Percentiles rank a stretch among this genome's conserved stretches.
Evolutionary conservation across 1,140 invertebrate species (phyloP).

Genomic region (Odontomachus brunneus): DNA sequence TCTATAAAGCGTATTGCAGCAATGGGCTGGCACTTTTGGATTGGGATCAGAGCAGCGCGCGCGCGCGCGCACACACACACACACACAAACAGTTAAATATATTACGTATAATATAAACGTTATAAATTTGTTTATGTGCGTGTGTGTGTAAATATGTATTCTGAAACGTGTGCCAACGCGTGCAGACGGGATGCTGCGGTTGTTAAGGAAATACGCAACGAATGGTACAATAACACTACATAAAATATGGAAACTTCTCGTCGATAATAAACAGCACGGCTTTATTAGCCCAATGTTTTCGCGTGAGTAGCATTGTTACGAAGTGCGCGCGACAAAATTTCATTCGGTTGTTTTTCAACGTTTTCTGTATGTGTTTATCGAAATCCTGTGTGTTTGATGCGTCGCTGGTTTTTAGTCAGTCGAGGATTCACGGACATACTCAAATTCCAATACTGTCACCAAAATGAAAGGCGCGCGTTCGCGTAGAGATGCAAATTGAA

Average conservation of each 20-base stretch:
- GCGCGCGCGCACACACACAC: too few species aligned
- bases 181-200: not conserved
- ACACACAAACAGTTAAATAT: too few species aligned
- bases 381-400: not conserved
- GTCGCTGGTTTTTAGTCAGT: not conserved
- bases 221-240: not conserved
- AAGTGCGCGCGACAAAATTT: conserved; percentile 13
- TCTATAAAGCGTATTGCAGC: too few species aligned
- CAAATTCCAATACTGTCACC: not conserved
- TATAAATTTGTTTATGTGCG: too few species aligned
- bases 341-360: not conserved
- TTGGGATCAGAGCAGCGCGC: too few species aligned
- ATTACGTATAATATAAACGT: too few species aligned
- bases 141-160: too few species aligned
- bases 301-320: not conserved
- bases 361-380: conserved; percentile 7
- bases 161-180: not conserved
- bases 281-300: conserved; percentile 35
- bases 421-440: not conserved
- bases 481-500: conserved; percentile 4
- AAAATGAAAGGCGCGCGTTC: not conserved
- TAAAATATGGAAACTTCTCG: not conserved
- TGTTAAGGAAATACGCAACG: not conserved
- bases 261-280: not conserved
- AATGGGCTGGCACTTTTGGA: too few species aligned